Conservation (phyloP, 53 echinoderm and acorn worm species). For the Paelopatides confundens region DNA sequence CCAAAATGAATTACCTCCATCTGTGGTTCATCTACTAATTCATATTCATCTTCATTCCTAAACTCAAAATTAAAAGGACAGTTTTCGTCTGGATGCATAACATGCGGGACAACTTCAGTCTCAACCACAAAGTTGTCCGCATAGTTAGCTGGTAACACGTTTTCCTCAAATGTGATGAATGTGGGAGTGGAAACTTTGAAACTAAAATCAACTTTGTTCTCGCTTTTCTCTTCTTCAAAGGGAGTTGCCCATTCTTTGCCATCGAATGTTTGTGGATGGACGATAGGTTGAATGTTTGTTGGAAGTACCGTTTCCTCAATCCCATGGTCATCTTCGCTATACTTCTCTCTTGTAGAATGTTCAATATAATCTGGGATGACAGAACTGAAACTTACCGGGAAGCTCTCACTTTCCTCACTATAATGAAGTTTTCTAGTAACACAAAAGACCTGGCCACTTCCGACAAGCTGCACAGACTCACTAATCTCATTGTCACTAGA, state of each 20-base stretch:
- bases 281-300: background rate
- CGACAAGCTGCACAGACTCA: background rate
- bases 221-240: background rate
- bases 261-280: constrained; percentile 2
- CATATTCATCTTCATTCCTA: background rate
- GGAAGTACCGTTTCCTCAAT: background rate
- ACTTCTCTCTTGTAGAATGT: too few relatives aligned
- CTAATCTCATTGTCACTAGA: background rate
- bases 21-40: background rate
- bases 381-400: background rate
- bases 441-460: constrained; percentile 6
- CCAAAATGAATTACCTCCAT: background rate
- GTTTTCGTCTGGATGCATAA: constrained; percentile 7
- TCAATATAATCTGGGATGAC: background rate
- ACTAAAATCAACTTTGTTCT: background rate
- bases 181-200: background rate
- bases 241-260: background rate
- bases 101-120: background rate
- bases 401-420: background rate
- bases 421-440: background rate
- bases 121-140: background rate
- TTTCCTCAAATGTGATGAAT: background rate
- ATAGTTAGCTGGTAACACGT: background rate
- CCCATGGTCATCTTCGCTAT: background rate
- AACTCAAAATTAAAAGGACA: background rate